Evolutionary conservation across 2,113 vertebrate species (phyloP).

Genomic region (Aleadryas rufinucha): DNA sequence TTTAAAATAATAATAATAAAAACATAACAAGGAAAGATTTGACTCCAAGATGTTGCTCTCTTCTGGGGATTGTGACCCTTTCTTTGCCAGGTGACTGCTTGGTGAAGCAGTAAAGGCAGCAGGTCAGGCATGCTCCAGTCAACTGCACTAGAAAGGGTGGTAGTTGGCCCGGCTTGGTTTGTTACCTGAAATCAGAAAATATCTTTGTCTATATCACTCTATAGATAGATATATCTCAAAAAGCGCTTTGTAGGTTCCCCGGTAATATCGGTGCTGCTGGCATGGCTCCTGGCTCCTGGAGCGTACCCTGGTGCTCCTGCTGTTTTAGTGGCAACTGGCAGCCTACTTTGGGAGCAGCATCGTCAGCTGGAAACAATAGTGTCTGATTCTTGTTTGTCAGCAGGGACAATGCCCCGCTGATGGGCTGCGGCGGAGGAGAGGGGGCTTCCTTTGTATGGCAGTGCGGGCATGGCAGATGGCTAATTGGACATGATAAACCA

Average conservation of each 20-base stretch:
- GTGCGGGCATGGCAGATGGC: slow-evolving; percentile 81
- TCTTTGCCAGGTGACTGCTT: not conserved
- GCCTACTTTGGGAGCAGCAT: slow-evolving; percentile 32
- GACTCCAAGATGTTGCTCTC: not conserved
- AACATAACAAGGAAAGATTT: not conserved
- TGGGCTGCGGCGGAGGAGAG: slow-evolving; percentile 32
- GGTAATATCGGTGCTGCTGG: not conserved
- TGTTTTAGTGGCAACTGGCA: slow-evolving; percentile 66
- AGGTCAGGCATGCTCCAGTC: not conserved
- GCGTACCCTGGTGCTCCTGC: slow-evolving; percentile 11
- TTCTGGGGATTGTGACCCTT: not conserved
- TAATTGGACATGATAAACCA: slow-evolving; percentile 84
- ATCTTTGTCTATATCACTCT: accelerated
- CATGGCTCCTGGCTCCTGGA: slow-evolving; percentile 17
- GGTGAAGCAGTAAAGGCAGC: not conserved
- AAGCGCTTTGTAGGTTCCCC: not conserved
- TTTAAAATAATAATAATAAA: not conserved
- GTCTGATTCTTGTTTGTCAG: slow-evolving; percentile 70
- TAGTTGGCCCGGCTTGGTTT: not conserved
- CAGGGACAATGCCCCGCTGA: slow-evolving; percentile 64
- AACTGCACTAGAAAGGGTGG: not conserved
- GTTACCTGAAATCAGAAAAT: not conserved
- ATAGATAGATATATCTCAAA: not conserved
- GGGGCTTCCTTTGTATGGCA: slow-evolving; percentile 27
- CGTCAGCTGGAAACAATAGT: slow-evolving; percentile 65